Evolutionary conservation across 2,797 vertebrate species (phyloP).

Genomic region (Sternotherus odoratus): DNA sequence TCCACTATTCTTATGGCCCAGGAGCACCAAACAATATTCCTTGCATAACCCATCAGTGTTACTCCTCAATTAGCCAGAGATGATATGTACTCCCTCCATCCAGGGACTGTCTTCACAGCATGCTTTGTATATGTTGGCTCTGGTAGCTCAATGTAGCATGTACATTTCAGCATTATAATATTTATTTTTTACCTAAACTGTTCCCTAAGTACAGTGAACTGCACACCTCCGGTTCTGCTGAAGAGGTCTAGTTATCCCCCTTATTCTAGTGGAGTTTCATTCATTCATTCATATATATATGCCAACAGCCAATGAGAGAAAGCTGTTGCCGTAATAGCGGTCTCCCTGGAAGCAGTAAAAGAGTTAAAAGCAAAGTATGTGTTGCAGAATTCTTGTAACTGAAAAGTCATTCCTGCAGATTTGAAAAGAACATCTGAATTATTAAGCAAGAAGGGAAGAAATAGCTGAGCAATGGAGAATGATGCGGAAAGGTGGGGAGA

Average conservation of each 20-base stretch:
- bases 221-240: neutral
- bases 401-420: neutral
- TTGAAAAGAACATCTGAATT: neutral
- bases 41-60: neutral
- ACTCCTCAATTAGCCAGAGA: neutral
- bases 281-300: neutral
- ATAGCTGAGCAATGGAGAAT: neutral
- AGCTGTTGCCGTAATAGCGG: neutral
- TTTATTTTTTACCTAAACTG: neutral
- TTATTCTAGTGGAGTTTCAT: too few relatives aligned
- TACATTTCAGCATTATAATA: neutral
- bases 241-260: neutral
- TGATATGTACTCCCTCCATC: neutral
- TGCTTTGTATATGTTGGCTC: constrained; percentile 12
- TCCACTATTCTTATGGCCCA: neutral
- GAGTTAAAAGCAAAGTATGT: neutral
- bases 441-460: neutral
- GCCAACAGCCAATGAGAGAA: neutral
- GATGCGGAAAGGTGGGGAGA: neutral
- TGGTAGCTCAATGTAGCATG: neutral
- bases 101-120: neutral
- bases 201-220: neutral
- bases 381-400: constrained; percentile 9
- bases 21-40: neutral
- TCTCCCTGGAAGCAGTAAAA: neutral